Evolutionary conservation across 2,888 invertebrate species (phyloP).

Genomic region (Acronicta alni): DNA sequence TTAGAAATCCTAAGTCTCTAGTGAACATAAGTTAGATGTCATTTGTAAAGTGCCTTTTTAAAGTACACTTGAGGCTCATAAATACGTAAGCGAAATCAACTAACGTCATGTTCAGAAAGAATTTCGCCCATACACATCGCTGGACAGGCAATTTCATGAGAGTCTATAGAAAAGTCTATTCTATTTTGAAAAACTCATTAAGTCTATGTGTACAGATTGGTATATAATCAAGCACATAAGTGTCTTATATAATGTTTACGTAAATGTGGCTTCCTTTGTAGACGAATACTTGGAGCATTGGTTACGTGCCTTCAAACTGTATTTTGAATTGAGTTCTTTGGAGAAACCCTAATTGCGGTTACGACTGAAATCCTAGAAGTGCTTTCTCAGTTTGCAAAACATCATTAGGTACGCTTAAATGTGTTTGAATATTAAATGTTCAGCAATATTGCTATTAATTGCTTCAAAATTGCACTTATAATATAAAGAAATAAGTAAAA

Average conservation of each 20-base stretch:
- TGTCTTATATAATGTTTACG: constrained; percentile 9
- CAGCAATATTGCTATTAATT: neutral
- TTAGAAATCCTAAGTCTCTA: constrained; percentile 23
- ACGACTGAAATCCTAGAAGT: neutral
- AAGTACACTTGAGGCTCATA: constrained; percentile 1
- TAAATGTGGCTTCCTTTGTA: constrained; percentile 7
- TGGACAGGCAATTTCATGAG: neutral
- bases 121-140: neutral
- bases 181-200: constrained; percentile 2
- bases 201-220: neutral
- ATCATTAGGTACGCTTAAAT: neutral
- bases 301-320: constrained; percentile 2
- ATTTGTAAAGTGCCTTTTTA: constrained; percentile 10
- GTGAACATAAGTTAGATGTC: constrained; percentile 31
- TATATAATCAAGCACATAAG: constrained; percentile 2
- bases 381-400: constrained; percentile 8
- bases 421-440: neutral
- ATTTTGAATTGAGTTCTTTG: constrained; percentile 6
- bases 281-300: neutral
- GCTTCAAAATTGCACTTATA: no score
- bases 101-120: neutral
- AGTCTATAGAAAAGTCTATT: constrained; percentile 2
- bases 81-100: neutral
- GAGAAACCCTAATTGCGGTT: neutral
- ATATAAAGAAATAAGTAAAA: no score